Percentiles rank a stretch among this genome's conserved stretches.
Evolutionary conservation across 1,140 invertebrate genomes (phyloP).

Genomic region (Cryptotermes secundus): DNA sequence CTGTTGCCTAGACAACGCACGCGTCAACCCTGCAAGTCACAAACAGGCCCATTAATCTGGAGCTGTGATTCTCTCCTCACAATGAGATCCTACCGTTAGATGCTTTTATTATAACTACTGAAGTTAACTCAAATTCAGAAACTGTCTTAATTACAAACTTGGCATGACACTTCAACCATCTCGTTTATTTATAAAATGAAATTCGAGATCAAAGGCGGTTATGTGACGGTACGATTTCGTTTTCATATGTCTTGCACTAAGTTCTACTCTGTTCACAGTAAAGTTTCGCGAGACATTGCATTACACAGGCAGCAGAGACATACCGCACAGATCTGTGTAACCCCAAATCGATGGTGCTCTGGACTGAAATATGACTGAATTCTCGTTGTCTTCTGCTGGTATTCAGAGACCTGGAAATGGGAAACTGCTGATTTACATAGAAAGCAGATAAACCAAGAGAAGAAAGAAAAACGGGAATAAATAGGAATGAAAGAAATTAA

Average conservation of each 20-base stretch:
- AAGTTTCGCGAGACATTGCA: not conserved
- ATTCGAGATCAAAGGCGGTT: not conserved
- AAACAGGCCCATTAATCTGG: slow-evolving; percentile 2
- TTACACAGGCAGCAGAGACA: not conserved
- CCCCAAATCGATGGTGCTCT: not conserved
- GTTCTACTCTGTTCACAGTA: not conserved
- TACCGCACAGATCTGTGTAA: not conserved
- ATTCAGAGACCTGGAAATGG: too few species aligned
- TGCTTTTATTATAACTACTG: not conserved
- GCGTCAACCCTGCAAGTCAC: not conserved
- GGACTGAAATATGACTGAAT: not conserved
- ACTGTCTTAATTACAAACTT: slow-evolving; percentile 17
- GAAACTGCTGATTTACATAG: too few species aligned
- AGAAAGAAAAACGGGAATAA: too few species aligned
- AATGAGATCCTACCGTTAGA: not conserved
- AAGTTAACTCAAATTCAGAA: not conserved
- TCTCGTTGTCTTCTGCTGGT: too few species aligned
- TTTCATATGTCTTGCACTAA: not conserved
- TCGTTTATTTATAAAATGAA: slow-evolving; percentile 16
- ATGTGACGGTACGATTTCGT: not conserved
- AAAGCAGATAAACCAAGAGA: too few species aligned
- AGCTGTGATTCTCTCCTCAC: not conserved
- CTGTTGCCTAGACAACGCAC: slow-evolving; percentile 7
- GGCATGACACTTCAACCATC: not conserved
- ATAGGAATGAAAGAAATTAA: too few species aligned